phyloP scores from a whole-genome alignment of 2,113 vertebrate genomes.

The Colinus virginianus region DNA sequence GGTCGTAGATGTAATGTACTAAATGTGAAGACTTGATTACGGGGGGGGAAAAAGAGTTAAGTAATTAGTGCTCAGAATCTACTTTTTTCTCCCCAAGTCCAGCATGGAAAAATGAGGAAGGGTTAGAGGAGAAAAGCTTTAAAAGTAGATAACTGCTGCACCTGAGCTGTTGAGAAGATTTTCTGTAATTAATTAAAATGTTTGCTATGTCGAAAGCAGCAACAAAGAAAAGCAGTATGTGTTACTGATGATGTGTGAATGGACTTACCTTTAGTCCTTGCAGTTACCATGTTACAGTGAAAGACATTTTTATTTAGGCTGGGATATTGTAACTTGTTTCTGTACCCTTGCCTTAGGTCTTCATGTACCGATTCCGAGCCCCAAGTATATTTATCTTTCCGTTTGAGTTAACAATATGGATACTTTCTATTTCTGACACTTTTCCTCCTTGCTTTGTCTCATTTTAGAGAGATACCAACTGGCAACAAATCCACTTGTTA shows the following conservation, averaged over 20 bases:
- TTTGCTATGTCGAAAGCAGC: constrained; percentile 1
- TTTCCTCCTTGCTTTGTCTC: constrained; percentile 4
- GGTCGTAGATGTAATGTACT: neutral
- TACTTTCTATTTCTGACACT: constrained; percentile 49
- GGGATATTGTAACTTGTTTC: constrained; percentile 9
- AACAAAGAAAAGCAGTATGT: neutral
- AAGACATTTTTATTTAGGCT: neutral
- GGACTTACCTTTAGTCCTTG: neutral
- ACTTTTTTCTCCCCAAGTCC: neutral
- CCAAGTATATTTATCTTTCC: constrained; percentile 27
- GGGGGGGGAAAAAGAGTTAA: neutral
- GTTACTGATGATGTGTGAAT: neutral
- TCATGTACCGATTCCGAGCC: neutral
- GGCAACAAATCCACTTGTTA: neutral
- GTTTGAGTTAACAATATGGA: constrained; percentile 42
- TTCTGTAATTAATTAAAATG: neutral
- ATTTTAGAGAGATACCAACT: neutral
- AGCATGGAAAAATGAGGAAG: neutral
- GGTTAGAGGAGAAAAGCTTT: constrained; percentile 20
- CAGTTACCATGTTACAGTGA: neutral
- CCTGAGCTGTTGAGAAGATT: neutral
- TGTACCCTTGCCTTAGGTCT: neutral
- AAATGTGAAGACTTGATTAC: neutral
- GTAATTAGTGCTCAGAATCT: neutral
- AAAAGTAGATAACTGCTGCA: neutral